Conservation (phyloP, 2,888 invertebrate species). For the Adineta ricciae region DNA sequence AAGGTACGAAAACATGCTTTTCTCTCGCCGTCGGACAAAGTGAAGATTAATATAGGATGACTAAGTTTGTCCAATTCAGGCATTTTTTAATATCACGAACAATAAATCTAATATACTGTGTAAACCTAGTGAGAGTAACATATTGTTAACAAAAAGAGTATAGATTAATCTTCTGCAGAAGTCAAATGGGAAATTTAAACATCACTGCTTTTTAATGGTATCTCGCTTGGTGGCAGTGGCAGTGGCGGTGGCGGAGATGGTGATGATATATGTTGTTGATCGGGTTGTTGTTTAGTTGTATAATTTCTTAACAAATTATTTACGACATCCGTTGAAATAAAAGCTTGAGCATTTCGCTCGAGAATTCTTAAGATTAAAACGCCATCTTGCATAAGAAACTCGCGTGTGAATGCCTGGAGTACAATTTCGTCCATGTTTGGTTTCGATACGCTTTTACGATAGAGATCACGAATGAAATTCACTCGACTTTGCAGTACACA, state of each 20-base stretch:
- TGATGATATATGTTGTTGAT: neutral
- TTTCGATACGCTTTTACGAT: neutral
- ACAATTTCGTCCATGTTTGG: neutral
- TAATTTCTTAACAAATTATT: neutral
- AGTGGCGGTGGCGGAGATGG: neutral
- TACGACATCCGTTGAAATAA: neutral
- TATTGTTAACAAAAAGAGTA: too few species aligned
- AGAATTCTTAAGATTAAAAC: neutral
- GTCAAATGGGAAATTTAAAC: too few species aligned
- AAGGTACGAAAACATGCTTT: too few species aligned
- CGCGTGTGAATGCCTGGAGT: neutral
- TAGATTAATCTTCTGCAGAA: too few species aligned
- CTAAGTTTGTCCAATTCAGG: too few species aligned
- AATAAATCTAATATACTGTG: too few species aligned
- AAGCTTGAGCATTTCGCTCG: neutral
- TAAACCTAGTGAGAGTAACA: too few species aligned
- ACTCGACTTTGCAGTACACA: neutral
- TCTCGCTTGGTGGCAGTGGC: too few species aligned
- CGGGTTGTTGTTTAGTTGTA: neutral
- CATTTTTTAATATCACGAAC: too few species aligned
- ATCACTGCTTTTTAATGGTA: too few species aligned
- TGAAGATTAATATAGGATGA: too few species aligned
- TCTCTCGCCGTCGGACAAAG: too few species aligned
- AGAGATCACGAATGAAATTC: neutral
- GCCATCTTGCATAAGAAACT: conserved; percentile 22